Evolutionary conservation across 2,797 vertebrate genomes (phyloP).

Genomic region (Falco novaeseelandiae): DNA sequence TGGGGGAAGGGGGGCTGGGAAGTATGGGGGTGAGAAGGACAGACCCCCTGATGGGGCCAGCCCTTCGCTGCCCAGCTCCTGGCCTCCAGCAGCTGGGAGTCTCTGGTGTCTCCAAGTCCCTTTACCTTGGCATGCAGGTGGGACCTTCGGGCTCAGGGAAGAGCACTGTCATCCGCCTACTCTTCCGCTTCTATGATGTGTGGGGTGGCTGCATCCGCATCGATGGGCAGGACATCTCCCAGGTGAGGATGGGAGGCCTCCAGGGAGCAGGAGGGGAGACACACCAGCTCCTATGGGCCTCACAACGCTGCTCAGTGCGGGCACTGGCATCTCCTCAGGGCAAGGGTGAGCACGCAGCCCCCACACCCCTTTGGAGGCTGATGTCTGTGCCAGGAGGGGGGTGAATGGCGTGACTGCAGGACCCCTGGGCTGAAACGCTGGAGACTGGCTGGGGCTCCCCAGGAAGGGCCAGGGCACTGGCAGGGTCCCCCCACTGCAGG

Average conservation of each 20-base stretch:
- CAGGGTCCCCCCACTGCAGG: background rate
- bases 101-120: background rate
- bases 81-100: background rate
- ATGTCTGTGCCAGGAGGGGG: background rate
- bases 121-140: constrained; percentile 74
- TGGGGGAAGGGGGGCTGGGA: background rate
- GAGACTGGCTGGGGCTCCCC: background rate
- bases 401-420: rapidly evolving
- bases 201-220: constrained; percentile 88
- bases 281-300: background rate
- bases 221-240: constrained; percentile 93
- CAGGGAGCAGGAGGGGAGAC: background rate
- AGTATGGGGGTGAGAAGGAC: background rate
- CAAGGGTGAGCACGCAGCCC: background rate
- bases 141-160: constrained; percentile 94
- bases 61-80: background rate
- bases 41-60: rapidly evolving
- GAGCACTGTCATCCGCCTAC: constrained; percentile 91
- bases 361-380: background rate
- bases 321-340: background rate
- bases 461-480: background rate
- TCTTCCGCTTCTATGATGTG: constrained; percentile 95
- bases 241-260: constrained; percentile 70
- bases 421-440: background rate
- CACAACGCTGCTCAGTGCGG: background rate